Evolutionary conservation across 2,888 invertebrate species (phyloP).

Genomic region (Drosophila koepferae): DNA sequence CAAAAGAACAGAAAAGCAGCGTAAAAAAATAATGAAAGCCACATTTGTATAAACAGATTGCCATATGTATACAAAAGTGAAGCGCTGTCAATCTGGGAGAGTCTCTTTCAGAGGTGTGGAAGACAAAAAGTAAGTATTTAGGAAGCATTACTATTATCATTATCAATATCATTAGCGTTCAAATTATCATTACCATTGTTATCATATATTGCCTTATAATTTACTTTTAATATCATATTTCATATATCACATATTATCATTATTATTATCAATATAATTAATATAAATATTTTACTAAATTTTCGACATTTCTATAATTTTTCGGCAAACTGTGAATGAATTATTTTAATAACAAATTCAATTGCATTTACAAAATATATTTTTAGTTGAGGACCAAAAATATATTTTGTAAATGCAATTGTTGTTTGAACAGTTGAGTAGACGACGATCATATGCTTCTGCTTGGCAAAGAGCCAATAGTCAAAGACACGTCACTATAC

Average conservation of each 20-base stretch:
- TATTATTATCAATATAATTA: no score
- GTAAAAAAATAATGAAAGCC: constrained; percentile 62
- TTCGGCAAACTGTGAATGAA: constrained; percentile 16
- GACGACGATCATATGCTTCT: not conserved
- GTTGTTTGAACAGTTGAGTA: not conserved
- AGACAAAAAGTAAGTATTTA: not conserved
- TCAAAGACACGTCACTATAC: constrained; percentile 15
- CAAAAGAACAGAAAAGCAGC: constrained; percentile 28
- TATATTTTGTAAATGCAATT: no score
- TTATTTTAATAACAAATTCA: not conserved
- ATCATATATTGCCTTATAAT: no score
- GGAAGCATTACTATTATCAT: not conserved
- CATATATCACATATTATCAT: no score
- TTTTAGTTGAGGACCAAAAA: no score
- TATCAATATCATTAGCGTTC: not conserved
- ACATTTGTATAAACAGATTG: constrained; percentile 68
- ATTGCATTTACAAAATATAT: constrained; percentile 2
- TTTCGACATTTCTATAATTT: not conserved
- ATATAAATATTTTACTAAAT: not conserved
- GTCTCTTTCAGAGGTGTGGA: not conserved
- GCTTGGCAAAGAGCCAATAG: constrained; percentile 15
- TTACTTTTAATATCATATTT: no score
- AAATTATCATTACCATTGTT: no score
- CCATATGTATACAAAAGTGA: constrained; percentile 8
- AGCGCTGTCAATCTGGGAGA: not conserved